Base-by-base conservation (phyloP, 2,888 invertebrate genomes). In the Nasonovia ribisnigri region DNA sequence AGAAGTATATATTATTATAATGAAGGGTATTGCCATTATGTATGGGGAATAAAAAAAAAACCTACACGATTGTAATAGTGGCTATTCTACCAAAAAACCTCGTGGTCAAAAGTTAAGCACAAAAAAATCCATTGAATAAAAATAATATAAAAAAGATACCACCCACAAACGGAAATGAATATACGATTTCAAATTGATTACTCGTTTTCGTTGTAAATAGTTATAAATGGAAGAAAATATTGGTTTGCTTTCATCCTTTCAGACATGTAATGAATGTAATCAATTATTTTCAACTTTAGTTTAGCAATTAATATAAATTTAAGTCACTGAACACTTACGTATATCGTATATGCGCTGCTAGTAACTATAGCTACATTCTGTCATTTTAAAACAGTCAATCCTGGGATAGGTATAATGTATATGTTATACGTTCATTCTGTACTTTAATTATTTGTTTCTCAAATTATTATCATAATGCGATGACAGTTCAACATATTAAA, bases 91-190 rank as follows among this genome's bases (percentile, higher is more conserved):
- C 60, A 57, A 93, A 93, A 93, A 84, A 90, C 54, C 93, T 93
- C 93, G 93, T 48, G 93, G 93, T 93, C 90, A 90, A 93, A 90
- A 93, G 93, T 93, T 93, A 93, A 92, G 87, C 77, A 84, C 93
- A 89, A 84, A 93, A 54, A 93, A 90, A 84, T 48, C 46, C 57
- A 84, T 93, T 93, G 46, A 46, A 90, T 84, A 84, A 43, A 84
- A 43, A 43, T 4, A 88, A 54, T 5, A 90, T 8, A 92, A 86
- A 88, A 88, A 84, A 92, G 43, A 88, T 54, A n/a, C 13, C 54
- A n/a, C 77, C 77, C 51, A 54, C 88, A 54, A 92, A 92, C 88
- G 88, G n/a, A 92, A 92, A 26, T 54, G n/a, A 46, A 36, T 89
- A 60, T 86, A 88, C 24, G 54, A 77, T 92, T 88, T 88, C 84